Base-by-base conservation (phyloP, 1,140 invertebrate genomes). In the Carposina sasakii region DNA sequence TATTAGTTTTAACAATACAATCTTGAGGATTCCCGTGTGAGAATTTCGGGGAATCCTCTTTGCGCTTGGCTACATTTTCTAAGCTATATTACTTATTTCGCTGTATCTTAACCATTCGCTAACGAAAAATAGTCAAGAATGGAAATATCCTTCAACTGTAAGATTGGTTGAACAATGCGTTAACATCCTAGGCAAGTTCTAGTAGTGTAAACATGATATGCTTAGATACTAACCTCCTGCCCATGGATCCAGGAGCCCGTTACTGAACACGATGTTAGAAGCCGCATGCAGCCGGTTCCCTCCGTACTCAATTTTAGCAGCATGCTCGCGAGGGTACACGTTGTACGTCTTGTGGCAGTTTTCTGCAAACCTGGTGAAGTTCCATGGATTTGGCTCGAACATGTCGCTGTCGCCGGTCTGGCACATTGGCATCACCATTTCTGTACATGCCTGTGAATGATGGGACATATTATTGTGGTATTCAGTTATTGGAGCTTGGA, bases 341-440 rank as follows among this genome's bases (percentile, higher is more conserved):
- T 88, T 86, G 71, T 87, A 98, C 57, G 88, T 89, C 56, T 90
- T 86, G 30, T 88, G 86, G 73, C 96, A 98, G 1, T 86, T 71
- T 1, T 90, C 85, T 0, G 89, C 77, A 57, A 86, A 93, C 16
- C 81, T 59, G 6, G 88, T 87, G 23, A 94, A 89, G 82, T 97
- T 88, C 95, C 96, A 98, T 0, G 85, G 46, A 0, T 63, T 53
- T 2, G 89, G 85, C 65, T 95, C 92, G 78, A 97, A 98, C 91
- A 99, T 96, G 59, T 95, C 94, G 20, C 90, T 86, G 9, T 85
- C 67, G 12, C 93, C 93, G 60, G 92, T 90, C 4, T 89, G 85
- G 76, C 97, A 98, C 82, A 95, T 91, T 0, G 96, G 96, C 92
- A 98, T 96, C 33, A 98, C 91, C 93, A 99, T 97, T 83, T 99